phyloP scores from a whole-genome alignment of 2,888 invertebrate genomes.

The Margaritifera margaritifera region DNA sequence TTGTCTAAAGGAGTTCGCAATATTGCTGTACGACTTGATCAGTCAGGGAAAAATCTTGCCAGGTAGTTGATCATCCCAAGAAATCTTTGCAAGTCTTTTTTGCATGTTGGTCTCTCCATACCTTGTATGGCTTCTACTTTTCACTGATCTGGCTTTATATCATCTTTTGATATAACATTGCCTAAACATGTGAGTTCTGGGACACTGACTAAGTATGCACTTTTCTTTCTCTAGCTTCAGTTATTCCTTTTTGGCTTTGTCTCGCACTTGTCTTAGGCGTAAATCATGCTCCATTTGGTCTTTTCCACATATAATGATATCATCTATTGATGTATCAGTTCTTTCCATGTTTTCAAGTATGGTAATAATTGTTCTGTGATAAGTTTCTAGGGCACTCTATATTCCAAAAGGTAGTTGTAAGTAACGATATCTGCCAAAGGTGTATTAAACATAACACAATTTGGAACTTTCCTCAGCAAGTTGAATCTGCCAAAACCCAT shows the following conservation, averaged over 20 bases:
- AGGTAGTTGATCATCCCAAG: no score
- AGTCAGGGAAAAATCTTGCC: constrained; percentile 14
- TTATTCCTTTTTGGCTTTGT: constrained; percentile 7
- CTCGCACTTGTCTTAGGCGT: constrained; percentile 8
- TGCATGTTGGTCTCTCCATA: constrained; percentile 3
- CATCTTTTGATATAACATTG: constrained; percentile 19
- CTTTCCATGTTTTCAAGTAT: constrained; percentile 16
- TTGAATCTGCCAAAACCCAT: constrained; percentile 38
- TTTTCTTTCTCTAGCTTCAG: constrained; percentile 26
- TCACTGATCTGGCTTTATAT: constrained; percentile 16
- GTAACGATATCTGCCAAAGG: constrained; percentile 18
- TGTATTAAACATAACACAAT: constrained; percentile 30
- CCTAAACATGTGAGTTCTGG: constrained; percentile 24
- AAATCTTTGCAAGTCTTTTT: constrained; percentile 15
- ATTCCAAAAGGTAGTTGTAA: constrained; percentile 12
- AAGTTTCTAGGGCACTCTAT: constrained; percentile 16
- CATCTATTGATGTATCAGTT: constrained; percentile 23
- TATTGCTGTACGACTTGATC: constrained; percentile 13
- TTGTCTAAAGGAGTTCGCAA: constrained; percentile 8
- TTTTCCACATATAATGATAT: constrained; percentile 17
- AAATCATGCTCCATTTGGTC: constrained; percentile 5
- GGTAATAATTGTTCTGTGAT: constrained; percentile 18
- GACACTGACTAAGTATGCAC: constrained; percentile 18
- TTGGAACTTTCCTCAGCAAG: constrained; percentile 9
- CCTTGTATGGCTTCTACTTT: constrained; percentile 11